Conservation (phyloP, 2,797 vertebrate species). For the Sebastiscus tertius region DNA sequence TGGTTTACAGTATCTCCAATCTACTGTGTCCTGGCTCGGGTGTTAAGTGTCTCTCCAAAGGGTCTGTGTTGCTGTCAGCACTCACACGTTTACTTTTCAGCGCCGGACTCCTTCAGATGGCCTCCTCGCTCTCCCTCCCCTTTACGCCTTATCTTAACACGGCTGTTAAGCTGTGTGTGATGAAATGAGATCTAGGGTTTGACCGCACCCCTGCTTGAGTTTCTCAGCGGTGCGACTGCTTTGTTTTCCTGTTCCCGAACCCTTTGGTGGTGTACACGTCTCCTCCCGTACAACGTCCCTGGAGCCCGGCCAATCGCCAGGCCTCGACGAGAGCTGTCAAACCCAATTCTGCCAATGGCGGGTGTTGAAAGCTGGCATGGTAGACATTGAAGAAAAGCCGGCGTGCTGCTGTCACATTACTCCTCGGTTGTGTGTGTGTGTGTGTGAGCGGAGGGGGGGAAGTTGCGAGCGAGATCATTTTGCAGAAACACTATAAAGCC, state of each 20-base stretch:
- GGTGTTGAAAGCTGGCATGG: constrained; percentile 82
- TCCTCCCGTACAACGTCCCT: constrained; percentile 66
- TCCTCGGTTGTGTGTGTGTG: constrained; percentile 38
- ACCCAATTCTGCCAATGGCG: constrained; percentile 77
- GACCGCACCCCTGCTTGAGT: constrained; percentile 39
- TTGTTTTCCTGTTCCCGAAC: constrained; percentile 42
- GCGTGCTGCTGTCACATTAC: constrained; percentile 66
- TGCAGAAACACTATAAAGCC: constrained; percentile 56
- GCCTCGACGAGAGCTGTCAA: constrained; percentile 81
- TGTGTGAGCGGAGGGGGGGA: neutral
- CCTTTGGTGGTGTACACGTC: constrained; percentile 55
- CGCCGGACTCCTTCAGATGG: constrained; percentile 65
- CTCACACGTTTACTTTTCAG: constrained; percentile 72
- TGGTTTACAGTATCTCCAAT: constrained; percentile 54
- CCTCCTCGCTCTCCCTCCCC: constrained; percentile 32
- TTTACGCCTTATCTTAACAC: constrained; percentile 44
- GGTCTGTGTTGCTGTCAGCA: constrained; percentile 63
- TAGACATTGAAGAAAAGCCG: constrained; percentile 64
- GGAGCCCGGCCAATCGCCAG: constrained; percentile 72
- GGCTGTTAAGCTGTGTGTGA: constrained; percentile 46
- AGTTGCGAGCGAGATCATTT: constrained; percentile 40
- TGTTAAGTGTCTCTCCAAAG: constrained; percentile 50
- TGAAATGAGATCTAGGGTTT: constrained; percentile 30
- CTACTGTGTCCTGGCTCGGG: constrained; percentile 48
- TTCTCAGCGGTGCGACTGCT: constrained; percentile 26